Evolutionary conservation across 1,140 invertebrate species (phyloP).

Genomic region (Drepana arcuata): DNA sequence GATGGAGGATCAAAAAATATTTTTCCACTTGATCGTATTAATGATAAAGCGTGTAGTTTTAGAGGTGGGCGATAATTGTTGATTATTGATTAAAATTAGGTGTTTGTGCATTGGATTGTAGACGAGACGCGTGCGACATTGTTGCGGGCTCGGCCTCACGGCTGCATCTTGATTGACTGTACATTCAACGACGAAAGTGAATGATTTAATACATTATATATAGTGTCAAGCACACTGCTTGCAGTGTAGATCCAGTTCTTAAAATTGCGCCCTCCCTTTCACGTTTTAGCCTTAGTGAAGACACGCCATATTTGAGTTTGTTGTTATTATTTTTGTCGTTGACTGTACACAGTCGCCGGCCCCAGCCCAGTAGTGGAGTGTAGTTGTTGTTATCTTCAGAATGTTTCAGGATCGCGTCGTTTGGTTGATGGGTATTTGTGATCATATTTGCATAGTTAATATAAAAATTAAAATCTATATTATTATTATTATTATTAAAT

Average conservation of each 20-base stretch:
- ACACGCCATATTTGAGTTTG: no score
- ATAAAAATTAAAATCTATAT: conserved; percentile 40
- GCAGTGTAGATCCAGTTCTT: no score
- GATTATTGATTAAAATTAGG: conserved; percentile 70
- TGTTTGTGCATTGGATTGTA: conserved; percentile 61
- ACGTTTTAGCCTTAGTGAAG: no score
- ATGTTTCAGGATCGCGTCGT: conserved; percentile 47
- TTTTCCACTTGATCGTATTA: conserved; percentile 67
- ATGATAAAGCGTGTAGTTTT: conserved; percentile 62
- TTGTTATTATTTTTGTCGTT: no score
- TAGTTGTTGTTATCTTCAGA: conserved; percentile 52
- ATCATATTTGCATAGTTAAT: conserved; percentile 61
- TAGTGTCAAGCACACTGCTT: no score
- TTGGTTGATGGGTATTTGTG: conserved; percentile 57
- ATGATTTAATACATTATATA: no score
- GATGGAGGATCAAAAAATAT: conserved; percentile 63
- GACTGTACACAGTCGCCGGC: no score
- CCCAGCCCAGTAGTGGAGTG: conserved; percentile 35
- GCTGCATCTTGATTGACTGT: no score
- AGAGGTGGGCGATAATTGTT: conserved; percentile 66
- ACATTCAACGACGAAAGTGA: no score
- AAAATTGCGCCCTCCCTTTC: no score
- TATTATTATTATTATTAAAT: conserved; percentile 28
- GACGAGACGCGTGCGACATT: conserved; percentile 28
- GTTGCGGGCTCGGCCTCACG: no score